Conservation (phyloP, 2,113 vertebrate genomes). For the Saccopteryx bilineata region DNA sequence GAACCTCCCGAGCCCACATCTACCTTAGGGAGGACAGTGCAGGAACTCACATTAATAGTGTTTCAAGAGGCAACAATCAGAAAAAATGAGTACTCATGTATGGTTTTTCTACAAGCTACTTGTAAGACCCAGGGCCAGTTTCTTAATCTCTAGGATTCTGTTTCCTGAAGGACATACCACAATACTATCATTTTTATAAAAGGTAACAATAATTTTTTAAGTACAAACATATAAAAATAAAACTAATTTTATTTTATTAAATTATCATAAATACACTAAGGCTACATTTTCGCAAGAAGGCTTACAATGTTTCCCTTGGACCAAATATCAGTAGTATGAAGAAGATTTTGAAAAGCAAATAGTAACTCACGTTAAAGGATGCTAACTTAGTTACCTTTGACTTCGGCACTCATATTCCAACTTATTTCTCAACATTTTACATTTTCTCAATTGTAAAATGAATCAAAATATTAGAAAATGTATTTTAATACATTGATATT, state of each 20-base stretch:
- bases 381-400: background rate
- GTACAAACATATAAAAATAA: background rate
- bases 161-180: background rate
- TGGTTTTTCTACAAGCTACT: background rate
- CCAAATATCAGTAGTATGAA: background rate
- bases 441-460: background rate
- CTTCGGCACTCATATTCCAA: background rate
- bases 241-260: conserved; percentile 3
- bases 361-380: background rate
- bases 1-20: too few relatives aligned
- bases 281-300: background rate
- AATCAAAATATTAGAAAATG: background rate
- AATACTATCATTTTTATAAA: background rate
- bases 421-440: background rate
- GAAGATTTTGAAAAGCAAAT: background rate
- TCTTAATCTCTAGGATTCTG: background rate
- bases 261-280: background rate
- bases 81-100: background rate
- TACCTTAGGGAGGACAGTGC: background rate
- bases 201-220: background rate
- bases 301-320: background rate
- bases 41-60: background rate
- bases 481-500: background rate
- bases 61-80: background rate
- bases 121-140: background rate